Evolutionary conservation across 1,140 invertebrate species (phyloP).

Genomic region (Penaeus chinensis): DNA sequence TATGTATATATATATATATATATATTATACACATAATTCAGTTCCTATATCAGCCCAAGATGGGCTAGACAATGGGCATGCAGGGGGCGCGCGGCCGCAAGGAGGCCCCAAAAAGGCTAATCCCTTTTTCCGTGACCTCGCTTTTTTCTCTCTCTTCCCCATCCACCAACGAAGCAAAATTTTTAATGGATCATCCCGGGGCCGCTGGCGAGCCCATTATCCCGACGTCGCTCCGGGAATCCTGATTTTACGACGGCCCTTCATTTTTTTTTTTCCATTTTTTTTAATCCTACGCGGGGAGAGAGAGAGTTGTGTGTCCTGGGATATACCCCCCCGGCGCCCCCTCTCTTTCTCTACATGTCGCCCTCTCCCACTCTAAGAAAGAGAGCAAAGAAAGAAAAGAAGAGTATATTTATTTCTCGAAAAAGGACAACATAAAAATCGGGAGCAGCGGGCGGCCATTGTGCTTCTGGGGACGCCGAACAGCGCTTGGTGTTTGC

Average conservation of each 20-base stretch:
- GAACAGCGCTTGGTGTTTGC: constrained; percentile 47
- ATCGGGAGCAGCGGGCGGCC: not conserved
- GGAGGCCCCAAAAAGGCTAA: not conserved
- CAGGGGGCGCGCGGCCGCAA: too few relatives aligned
- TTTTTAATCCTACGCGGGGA: constrained; percentile 8
- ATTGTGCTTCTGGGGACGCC: constrained; percentile 48
- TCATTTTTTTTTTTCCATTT: not conserved
- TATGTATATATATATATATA: not conserved
- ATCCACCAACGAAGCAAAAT: constrained; percentile 50
- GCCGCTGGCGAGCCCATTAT: constrained; percentile 43
- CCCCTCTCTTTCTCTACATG: too few relatives aligned
- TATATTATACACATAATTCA: not conserved
- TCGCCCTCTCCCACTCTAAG: too few relatives aligned
- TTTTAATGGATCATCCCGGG: constrained; percentile 56
- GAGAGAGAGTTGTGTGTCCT: too few relatives aligned
- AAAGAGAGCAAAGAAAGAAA: too few relatives aligned
- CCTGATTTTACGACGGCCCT: constrained; percentile 39
- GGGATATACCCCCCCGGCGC: too few relatives aligned
- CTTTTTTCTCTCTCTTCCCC: constrained; percentile 16
- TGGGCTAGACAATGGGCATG: too few relatives aligned
- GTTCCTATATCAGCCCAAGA: too few relatives aligned
- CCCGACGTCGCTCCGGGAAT: constrained; percentile 41
- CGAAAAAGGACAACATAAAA: too few relatives aligned
- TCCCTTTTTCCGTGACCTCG: constrained; percentile 7
- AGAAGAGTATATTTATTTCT: too few relatives aligned